Conservation (phyloP, 2,797 vertebrate species). For the Xenentodon cancila region DNA sequence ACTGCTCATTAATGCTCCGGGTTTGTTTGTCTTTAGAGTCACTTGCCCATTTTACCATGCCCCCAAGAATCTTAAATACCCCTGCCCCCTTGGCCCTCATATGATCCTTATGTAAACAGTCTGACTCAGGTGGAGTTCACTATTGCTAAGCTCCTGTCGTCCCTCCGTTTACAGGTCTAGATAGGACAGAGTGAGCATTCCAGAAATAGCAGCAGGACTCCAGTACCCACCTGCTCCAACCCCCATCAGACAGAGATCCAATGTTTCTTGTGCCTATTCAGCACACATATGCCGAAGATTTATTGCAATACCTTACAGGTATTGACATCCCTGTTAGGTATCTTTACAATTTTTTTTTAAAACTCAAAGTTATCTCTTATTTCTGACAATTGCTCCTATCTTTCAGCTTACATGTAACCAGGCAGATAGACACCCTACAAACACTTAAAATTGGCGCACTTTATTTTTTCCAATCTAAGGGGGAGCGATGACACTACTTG, state of each 20-base stretch:
- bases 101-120: slow-evolving; percentile 71
- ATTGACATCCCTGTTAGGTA: not conserved
- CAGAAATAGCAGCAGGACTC: slow-evolving; percentile 72
- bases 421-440: slow-evolving; percentile 34
- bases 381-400: slow-evolving; percentile 13
- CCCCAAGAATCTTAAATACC: slow-evolving; percentile 82
- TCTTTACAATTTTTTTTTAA: slow-evolving; percentile 16
- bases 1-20: slow-evolving; percentile 77
- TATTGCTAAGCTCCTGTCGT: slow-evolving; percentile 49
- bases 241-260: slow-evolving; percentile 5
- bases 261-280: slow-evolving; percentile 7
- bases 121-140: slow-evolving; percentile 54
- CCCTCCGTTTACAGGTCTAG: slow-evolving; percentile 54
- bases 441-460: slow-evolving; percentile 37
- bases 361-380: slow-evolving; percentile 19
- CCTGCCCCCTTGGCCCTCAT: slow-evolving; percentile 55
- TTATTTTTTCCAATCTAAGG: slow-evolving; percentile 32
- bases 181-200: slow-evolving; percentile 72
- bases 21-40: slow-evolving; percentile 81
- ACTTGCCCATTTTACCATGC: slow-evolving; percentile 82
- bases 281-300: not conserved
- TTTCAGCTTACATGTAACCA: slow-evolving; percentile 37
- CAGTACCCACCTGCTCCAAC: slow-evolving; percentile 41
- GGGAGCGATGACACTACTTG: slow-evolving; percentile 44
- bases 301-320: slow-evolving; percentile 25